phyloP scores from a whole-genome alignment of 2,113 vertebrate species.

The Macrotis lagotis region DNA sequence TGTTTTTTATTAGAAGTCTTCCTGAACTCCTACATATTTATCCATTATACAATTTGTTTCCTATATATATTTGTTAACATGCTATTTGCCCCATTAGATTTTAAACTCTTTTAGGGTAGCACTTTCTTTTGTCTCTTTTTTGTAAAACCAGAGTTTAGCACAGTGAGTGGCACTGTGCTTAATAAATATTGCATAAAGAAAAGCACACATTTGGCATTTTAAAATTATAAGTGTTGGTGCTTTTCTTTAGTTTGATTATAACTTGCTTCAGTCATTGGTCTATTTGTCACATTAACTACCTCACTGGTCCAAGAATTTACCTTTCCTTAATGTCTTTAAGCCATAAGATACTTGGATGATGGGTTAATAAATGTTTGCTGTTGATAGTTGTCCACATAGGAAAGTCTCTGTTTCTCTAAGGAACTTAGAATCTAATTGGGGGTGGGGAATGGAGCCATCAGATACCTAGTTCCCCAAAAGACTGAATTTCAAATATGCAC shows the following conservation, averaged over 20 bases:
- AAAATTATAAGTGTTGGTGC: not conserved
- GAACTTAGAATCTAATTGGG: not conserved
- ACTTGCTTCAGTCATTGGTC: not conserved
- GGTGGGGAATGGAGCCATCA: conserved; percentile 6
- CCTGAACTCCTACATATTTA: not conserved
- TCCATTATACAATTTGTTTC: not conserved
- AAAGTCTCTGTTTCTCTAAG: not conserved
- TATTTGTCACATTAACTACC: not conserved
- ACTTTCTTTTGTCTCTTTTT: not conserved
- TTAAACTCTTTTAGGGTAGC: not conserved
- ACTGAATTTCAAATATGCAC: conserved; percentile 32
- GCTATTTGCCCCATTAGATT: not conserved
- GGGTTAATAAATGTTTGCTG: not conserved
- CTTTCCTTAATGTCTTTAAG: not conserved
- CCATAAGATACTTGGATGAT: not conserved
- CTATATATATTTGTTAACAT: not conserved
- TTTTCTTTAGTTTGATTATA: not conserved
- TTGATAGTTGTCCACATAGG: not conserved
- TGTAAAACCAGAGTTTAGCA: not conserved
- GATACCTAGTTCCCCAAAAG: not conserved
- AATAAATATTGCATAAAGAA: not conserved
- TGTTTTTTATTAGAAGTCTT: not conserved
- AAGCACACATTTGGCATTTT: not conserved
- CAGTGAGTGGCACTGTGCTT: not conserved
- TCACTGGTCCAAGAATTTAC: not conserved